phyloP scores from a whole-genome alignment of 2,797 vertebrate species.

The Chlorospingus flavigularis region DNA sequence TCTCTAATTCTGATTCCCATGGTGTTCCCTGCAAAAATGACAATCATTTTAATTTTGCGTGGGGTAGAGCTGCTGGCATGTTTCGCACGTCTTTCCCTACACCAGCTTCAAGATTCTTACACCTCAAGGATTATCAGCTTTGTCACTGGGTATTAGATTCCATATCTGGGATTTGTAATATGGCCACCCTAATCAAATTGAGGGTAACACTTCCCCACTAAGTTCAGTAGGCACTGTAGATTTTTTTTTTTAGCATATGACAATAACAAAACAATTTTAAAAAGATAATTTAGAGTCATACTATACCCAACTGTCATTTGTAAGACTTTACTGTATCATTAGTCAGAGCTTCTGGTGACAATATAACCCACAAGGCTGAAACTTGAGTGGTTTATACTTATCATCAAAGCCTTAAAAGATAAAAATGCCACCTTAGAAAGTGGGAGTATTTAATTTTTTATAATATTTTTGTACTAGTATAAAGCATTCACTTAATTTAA shows the following conservation, averaged over 20 bases:
- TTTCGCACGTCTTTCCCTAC: background rate
- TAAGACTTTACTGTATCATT: conserved; percentile 38
- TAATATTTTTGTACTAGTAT: conserved; percentile 23
- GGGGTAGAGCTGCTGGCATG: background rate
- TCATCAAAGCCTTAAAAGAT: conserved; percentile 14
- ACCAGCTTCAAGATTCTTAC: conserved; percentile 2
- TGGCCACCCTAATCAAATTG: background rate
- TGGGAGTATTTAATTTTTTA: conserved; percentile 40
- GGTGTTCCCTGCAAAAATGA: conserved; percentile 48
- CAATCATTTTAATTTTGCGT: conserved; percentile 24
- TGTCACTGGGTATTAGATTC: background rate
- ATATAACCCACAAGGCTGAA: conserved; percentile 48
- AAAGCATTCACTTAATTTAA: conserved; percentile 41
- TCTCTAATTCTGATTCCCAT: conserved; percentile 27
- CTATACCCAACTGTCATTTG: conserved; percentile 9
- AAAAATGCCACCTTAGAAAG: conserved; percentile 48
- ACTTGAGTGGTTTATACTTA: conserved; percentile 45
- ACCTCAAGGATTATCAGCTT: conserved; percentile 18
- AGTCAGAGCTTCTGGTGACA: conserved; percentile 60
- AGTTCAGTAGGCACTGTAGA: background rate
- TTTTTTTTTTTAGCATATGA: background rate
- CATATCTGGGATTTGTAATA: conserved; percentile 4
- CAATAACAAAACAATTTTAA: background rate
- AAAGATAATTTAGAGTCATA: conserved; percentile 18
- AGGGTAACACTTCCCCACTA: background rate